phyloP scores from a whole-genome alignment of 2,797 vertebrate genomes.

The Oreonectes daqikongensis region DNA sequence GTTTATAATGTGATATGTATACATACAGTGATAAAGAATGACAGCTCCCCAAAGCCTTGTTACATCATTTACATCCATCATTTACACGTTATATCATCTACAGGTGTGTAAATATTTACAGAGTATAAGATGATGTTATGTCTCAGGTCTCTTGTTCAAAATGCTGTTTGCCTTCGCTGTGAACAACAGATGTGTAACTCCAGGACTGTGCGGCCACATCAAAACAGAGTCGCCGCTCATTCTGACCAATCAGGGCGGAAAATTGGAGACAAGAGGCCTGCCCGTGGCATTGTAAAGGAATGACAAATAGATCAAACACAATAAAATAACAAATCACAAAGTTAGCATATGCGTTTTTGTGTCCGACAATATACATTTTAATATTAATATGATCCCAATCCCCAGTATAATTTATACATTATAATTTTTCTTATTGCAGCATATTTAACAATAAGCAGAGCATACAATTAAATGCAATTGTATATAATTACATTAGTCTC shows the following conservation, averaged over 20 bases:
- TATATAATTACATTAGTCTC: no score
- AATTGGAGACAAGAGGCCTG: slow-evolving; percentile 89
- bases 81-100: neutral
- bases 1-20: neutral
- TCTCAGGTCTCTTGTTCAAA: neutral
- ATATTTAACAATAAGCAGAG: no score
- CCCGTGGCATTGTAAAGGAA: slow-evolving; percentile 65
- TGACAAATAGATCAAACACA: no score
- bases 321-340: no score
- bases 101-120: slow-evolving; percentile 56
- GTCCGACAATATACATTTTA: no score
- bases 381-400: no score
- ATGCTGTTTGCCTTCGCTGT: slow-evolving; percentile 11
- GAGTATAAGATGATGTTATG: neutral
- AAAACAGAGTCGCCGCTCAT: slow-evolving; percentile 80
- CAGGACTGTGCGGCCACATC: slow-evolving; percentile 78
- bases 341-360: no score
- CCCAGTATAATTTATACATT: no score
- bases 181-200: slow-evolving; percentile 55
- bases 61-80: neutral
- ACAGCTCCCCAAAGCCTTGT: neutral
- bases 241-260: slow-evolving; percentile 99
- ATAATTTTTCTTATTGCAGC: no score
- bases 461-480: no score
- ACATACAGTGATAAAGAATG: neutral